Evolutionary conservation across 2,113 vertebrate genomes (phyloP), one percentile per base, ranked within the genome.

Genomic region (Semnornis frantzii): DNA sequence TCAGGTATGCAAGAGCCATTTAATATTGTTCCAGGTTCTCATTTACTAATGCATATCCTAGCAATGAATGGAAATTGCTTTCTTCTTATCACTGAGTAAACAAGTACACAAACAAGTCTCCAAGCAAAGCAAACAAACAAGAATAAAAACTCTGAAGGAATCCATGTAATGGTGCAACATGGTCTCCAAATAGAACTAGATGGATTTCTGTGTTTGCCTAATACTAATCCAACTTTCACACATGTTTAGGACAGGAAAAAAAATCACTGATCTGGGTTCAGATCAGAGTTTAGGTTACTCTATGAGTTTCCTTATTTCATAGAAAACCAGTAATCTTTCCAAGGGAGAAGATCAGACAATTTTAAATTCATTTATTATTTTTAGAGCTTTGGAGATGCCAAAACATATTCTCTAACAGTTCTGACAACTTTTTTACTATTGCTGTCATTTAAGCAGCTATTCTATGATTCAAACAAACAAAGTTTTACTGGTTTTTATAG

Each of bases 91-190:
- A 77, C 31, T 24, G 50, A n/a, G n/a, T 27, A 71, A 82, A 31
- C 28, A 62, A 63, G 2, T 21, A 37, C 30, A 30, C 37, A 91
- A 78, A 23, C 8, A 10, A 9, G 24, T 62, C 39, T 63, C 18
- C 8, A 14, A 54, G 63, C 9, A 88, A 77, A 83, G 16, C 24
- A 72, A 81, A 12, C 12, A 86, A 86, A 64, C 15, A 58, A 52
- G 57, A 89, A 23, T 9, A 37, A 34, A 59, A 55, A 2, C 8
- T 8, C 9, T 52, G 31, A 80, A 57, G 23, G 33, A 74, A 74
- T 54, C 14, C 0, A 0, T 52, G 18, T 25, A 25, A 28, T 19
- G 14, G 18, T 72, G 19, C 9, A 75, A 25, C 0, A 1, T 4
- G 0, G 9, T 64, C 54, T 81, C 0, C 33, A 42, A 75, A 57